These are phyloP conservation scores for Schizothorax lantsangensis DNA, from an alignment of 2,797 vertebrate genomes.

Conservation along the genomic window DNA sequence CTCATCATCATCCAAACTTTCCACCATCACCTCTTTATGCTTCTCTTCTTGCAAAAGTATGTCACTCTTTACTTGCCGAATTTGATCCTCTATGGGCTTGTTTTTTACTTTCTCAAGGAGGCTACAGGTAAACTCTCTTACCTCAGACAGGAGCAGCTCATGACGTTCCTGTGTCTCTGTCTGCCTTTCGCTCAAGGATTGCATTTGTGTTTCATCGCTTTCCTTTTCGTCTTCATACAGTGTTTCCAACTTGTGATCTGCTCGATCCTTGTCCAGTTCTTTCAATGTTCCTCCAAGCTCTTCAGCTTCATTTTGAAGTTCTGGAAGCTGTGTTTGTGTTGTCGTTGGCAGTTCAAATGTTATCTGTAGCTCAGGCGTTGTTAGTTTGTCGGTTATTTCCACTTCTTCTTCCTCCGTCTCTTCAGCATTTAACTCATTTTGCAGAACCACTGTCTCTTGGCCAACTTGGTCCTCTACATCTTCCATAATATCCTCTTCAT, in stretches of 20 bases:
- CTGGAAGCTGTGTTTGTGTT: neutral
- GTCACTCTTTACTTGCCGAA: neutral
- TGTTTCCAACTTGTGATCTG: slow-evolving; percentile 4
- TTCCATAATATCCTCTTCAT: neutral
- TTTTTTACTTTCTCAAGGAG: neutral
- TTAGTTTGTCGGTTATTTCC: neutral
- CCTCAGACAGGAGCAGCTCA: slow-evolving; percentile 1
- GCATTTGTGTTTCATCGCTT: slow-evolving; percentile 40
- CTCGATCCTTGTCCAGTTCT: neutral
- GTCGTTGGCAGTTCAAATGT: neutral
- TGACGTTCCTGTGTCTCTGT: neutral
- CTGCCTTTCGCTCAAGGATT: neutral
- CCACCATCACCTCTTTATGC: neutral
- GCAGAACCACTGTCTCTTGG: neutral
- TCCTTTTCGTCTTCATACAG: slow-evolving; percentile 14
- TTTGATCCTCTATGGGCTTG: neutral
- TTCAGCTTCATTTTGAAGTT: neutral
- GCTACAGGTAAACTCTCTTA: neutral
- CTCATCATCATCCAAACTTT: neutral
- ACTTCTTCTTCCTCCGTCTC: neutral
- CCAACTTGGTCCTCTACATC: neutral
- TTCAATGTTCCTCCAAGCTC: neutral
- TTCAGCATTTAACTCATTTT: neutral
- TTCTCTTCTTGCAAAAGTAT: neutral
- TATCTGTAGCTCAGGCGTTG: neutral